A percentile compares a stretch with the other conserved stretches of the same genome.
These are phyloP conservation scores for Planiliza haematocheilus DNA, from an alignment of 2,113 vertebrate genomes.

Conservation along the genomic window DNA sequence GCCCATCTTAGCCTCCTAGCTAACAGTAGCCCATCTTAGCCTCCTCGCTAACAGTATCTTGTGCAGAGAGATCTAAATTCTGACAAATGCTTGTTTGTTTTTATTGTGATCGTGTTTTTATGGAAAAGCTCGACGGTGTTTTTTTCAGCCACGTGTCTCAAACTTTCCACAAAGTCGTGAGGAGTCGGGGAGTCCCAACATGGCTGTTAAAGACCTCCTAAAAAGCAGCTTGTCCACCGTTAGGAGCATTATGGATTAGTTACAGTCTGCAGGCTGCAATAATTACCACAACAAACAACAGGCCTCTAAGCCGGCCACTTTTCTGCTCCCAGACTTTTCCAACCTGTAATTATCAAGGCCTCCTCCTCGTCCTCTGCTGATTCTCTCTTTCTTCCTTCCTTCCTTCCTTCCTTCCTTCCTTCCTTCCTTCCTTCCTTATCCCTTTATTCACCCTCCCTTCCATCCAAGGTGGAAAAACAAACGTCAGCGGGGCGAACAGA, in stretches of 20 bases:
- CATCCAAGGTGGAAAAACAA: slow-evolving; percentile 58
- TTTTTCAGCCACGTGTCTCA: background rate
- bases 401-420: no score
- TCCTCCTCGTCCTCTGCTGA: background rate
- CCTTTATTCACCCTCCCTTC: slow-evolving; percentile 4
- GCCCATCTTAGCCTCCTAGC: no score
- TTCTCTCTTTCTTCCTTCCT: slow-evolving; percentile 2
- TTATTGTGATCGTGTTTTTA: no score
- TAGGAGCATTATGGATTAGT: slow-evolving; percentile 67
- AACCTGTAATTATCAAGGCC: slow-evolving; percentile 53
- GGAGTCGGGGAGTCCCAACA: background rate
- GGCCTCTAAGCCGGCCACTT: slow-evolving; percentile 32
- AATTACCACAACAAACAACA: slow-evolving; percentile 69
- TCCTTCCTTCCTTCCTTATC: slow-evolving; percentile 6
- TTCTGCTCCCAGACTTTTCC: slow-evolving; percentile 51
- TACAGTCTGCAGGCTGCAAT: slow-evolving; percentile 61
- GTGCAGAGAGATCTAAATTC: no score
- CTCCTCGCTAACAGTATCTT: no score
- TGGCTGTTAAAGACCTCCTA: slow-evolving; percentile 34
- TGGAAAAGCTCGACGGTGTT: no score
- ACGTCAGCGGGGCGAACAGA: slow-evolving; percentile 72
- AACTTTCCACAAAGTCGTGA: no score
- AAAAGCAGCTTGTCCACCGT: slow-evolving; percentile 55
- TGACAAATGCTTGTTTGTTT: no score
- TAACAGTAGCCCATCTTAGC: no score